Conservation (phyloP, 2,797 vertebrate genomes). For the Cottoperca gobio region DNA sequence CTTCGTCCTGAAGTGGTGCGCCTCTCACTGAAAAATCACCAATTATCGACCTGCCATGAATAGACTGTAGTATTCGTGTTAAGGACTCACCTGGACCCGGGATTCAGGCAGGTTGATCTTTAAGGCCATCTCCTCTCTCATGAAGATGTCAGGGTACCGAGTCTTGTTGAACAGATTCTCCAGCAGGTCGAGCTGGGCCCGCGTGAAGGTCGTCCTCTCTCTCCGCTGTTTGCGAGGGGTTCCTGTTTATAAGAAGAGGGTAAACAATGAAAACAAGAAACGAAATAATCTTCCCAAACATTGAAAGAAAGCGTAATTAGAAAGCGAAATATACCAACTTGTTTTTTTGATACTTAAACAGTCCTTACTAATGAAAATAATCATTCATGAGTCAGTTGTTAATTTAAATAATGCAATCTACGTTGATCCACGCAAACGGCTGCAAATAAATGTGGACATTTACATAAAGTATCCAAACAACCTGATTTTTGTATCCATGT, state of each 20-base stretch:
- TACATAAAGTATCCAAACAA: neutral
- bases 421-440: neutral
- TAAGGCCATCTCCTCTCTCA: constrained; percentile 95
- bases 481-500: neutral
- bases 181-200: constrained; percentile 94
- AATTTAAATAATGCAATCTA: neutral
- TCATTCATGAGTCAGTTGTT: neutral
- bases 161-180: constrained; percentile 95
- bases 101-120: constrained; percentile 98
- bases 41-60: neutral
- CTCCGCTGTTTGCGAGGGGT: constrained; percentile 94
- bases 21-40: neutral
- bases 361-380: too few species aligned
- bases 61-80: neutral
- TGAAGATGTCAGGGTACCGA: constrained; percentile 97
- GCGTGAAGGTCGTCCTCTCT: constrained; percentile 95
- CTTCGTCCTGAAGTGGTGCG: neutral
- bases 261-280: neutral
- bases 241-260: constrained; percentile 64
- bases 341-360: neutral
- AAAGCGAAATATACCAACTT: too few species aligned
- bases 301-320: neutral
- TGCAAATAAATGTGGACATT: neutral
- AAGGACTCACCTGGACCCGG: constrained; percentile 91
- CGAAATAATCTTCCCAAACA: neutral